A percentile compares a stretch with the other conserved stretches of the same genome.
Conservation (phyloP, 2,888 invertebrate genomes). For the Thymelicus lineola region DNA sequence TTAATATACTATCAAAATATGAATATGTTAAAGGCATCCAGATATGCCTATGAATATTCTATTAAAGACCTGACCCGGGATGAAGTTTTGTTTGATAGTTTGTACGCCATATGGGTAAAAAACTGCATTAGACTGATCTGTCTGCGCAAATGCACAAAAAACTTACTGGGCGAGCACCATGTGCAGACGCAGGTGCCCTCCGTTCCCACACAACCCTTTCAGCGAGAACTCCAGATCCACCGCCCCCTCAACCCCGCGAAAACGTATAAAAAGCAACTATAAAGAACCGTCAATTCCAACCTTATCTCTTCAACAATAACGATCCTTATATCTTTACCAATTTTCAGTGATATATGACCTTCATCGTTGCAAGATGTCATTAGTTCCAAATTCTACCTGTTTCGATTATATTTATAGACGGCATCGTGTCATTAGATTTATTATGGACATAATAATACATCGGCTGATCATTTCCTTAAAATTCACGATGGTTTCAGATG, state of each 20-base stretch:
- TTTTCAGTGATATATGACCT: constrained; percentile 48
- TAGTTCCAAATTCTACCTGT: constrained; percentile 83
- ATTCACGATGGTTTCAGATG: constrained; percentile 5
- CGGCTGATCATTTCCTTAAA: constrained; percentile 53
- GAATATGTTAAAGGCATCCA: not conserved
- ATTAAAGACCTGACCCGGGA: constrained; percentile 13
- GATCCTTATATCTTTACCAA: constrained; percentile 41
- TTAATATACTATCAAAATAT: not conserved
- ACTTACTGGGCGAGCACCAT: constrained; percentile 76
- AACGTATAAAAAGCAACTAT: constrained; percentile 64
- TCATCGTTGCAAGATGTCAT: constrained; percentile 55
- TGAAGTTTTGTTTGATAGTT: constrained; percentile 41
- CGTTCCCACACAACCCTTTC: constrained; percentile 86
- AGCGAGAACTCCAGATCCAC: constrained; percentile 68
- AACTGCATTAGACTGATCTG: constrained; percentile 80
- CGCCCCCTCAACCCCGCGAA: constrained; percentile 59
- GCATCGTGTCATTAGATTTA: constrained; percentile 85
- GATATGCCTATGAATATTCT: not conserved
- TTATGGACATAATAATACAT: constrained; percentile 84
- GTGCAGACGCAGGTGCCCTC: constrained; percentile 84
- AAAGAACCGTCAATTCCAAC: constrained; percentile 41
- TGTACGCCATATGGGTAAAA: constrained; percentile 65
- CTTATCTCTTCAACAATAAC: constrained; percentile 33
- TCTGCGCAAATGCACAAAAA: constrained; percentile 80
- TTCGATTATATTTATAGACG: constrained; percentile 80